phyloP scores from a whole-genome alignment of 2,888 invertebrate species.

The Laothoe populi region DNA sequence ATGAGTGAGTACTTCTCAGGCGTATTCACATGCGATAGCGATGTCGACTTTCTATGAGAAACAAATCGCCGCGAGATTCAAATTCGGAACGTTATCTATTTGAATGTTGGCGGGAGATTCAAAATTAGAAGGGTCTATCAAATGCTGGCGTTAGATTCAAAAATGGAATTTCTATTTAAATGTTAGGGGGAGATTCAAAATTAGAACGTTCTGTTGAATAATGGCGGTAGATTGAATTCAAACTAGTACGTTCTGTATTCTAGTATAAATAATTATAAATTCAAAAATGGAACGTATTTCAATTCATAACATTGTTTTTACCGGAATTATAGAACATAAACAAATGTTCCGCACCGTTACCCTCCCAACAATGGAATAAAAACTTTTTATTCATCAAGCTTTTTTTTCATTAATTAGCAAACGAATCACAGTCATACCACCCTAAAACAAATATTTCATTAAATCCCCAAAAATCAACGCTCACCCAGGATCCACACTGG shows the following conservation, averaged over 20 bases:
- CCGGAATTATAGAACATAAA: too few relatives aligned
- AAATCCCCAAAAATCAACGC: too few relatives aligned
- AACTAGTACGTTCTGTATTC: neutral
- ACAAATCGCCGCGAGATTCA: neutral
- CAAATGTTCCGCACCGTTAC: too few relatives aligned
- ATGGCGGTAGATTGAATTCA: neutral
- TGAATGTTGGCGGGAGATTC: neutral
- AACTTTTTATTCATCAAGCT: too few relatives aligned
- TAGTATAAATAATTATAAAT: too few relatives aligned
- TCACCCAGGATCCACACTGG: slow-evolving; percentile 24
- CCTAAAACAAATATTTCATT: too few relatives aligned
- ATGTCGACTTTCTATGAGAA: slow-evolving; percentile 48
- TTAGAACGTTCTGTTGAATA: neutral
- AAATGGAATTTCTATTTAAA: neutral
- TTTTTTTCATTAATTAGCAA: too few relatives aligned
- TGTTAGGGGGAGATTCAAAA: neutral
- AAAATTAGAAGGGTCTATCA: neutral
- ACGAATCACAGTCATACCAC: too few relatives aligned
- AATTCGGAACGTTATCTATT: neutral
- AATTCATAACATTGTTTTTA: too few relatives aligned
- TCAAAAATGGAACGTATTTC: too few relatives aligned
- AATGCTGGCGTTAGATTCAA: neutral
- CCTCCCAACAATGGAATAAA: too few relatives aligned
- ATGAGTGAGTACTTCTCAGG: slow-evolving; percentile 73
- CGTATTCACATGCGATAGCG: slow-evolving; percentile 42